phyloP scores from a whole-genome alignment of 2,888 invertebrate genomes.

The Vandiemenella viatica region DNA sequence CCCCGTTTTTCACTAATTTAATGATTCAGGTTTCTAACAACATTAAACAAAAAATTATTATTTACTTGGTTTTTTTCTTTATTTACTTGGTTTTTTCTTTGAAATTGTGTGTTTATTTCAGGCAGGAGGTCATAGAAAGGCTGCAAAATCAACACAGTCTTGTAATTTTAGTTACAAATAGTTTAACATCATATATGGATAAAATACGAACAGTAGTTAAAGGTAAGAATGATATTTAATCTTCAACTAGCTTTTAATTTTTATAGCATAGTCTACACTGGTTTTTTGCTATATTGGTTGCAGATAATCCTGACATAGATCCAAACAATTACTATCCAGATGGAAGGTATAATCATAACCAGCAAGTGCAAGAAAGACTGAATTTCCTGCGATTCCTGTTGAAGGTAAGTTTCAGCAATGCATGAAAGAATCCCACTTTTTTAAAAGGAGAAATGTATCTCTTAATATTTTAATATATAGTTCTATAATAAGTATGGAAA shows the following conservation, averaged over 20 bases:
- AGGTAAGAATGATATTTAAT: slow-evolving; percentile 23
- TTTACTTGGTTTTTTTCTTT: too few relatives aligned
- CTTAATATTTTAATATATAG: too few relatives aligned
- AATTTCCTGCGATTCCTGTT: slow-evolving; percentile 83
- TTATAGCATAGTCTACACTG: slow-evolving; percentile 20
- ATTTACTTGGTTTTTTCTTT: too few relatives aligned
- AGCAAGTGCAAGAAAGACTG: slow-evolving; percentile 86
- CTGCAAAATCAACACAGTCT: slow-evolving; percentile 83
- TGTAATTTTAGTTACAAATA: slow-evolving; percentile 86
- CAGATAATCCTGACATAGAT: slow-evolving; percentile 61
- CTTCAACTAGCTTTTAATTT: too few relatives aligned
- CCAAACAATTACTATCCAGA: slow-evolving; percentile 67
- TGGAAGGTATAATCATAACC: slow-evolving; percentile 77
- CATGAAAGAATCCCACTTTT: too few relatives aligned
- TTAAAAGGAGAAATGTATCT: too few relatives aligned
- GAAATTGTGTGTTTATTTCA: slow-evolving; percentile 23
- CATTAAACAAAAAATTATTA: too few relatives aligned
- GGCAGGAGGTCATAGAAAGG: slow-evolving; percentile 71
- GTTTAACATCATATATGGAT: slow-evolving; percentile 81
- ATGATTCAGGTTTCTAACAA: too few relatives aligned
- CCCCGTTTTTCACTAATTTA: too few relatives aligned
- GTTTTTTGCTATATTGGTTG: neutral
- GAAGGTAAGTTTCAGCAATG: slow-evolving; percentile 39
- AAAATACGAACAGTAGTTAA: slow-evolving; percentile 52
- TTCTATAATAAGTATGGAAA: too few relatives aligned